phyloP scores from a whole-genome alignment of 2,113 vertebrate genomes.

The Dicentrarchus labrax region DNA sequence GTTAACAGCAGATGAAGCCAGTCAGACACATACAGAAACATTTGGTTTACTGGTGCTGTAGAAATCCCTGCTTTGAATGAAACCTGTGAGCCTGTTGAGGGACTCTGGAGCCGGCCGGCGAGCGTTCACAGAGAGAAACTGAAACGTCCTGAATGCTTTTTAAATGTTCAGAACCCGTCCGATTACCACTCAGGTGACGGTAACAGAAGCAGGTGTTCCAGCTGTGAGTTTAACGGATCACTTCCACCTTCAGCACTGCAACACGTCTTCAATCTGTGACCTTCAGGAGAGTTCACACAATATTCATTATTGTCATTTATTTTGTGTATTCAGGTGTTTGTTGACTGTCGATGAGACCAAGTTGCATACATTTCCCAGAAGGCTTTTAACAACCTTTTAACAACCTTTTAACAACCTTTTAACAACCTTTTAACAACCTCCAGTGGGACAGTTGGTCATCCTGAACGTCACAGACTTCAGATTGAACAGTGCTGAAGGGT shows the following conservation, averaged over 20 bases:
- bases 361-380: too few species aligned
- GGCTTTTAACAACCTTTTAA: too few species aligned
- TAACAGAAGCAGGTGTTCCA: not conserved
- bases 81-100: not conserved
- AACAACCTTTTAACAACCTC: too few species aligned
- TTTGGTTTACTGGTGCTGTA: constrained; percentile 17
- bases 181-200: not conserved
- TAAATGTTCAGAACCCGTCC: not conserved
- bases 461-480: not conserved
- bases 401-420: too few species aligned
- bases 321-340: too few species aligned
- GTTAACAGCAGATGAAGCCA: constrained; percentile 14
- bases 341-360: too few species aligned
- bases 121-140: not conserved
- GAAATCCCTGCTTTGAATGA: constrained; percentile 28
- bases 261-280: not conserved
- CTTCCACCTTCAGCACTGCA: not conserved
- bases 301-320: too few species aligned
- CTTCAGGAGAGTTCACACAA: not conserved
- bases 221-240: not conserved
- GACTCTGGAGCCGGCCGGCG: not conserved
- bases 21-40: not conserved
- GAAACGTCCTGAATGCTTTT: not conserved
- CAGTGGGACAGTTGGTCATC: too few species aligned
- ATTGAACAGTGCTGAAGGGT: not conserved